Percentiles rank a stretch among this genome's conserved stretches.
Evolutionary conservation across 2,888 invertebrate genomes (phyloP).

Genomic region (Atethmia centrago): DNA sequence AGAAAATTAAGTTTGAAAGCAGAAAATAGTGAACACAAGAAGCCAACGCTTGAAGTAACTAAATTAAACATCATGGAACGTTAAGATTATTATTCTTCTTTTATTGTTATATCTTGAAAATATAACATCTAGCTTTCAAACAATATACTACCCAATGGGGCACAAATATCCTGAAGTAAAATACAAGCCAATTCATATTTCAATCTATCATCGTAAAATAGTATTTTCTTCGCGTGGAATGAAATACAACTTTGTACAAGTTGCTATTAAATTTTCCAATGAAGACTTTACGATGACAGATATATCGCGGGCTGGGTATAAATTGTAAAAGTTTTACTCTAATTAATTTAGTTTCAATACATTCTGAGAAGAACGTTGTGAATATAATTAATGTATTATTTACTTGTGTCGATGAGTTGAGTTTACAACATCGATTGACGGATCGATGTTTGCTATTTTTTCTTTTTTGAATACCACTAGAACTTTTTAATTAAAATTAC

Average conservation of each 20-base stretch:
- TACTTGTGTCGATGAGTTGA: conserved; percentile 20
- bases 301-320: conserved; percentile 59
- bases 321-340: conserved; percentile 57
- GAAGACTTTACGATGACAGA: conserved; percentile 61
- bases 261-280: conserved; percentile 56
- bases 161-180: background rate
- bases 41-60: background rate
- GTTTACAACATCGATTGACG: conserved; percentile 3
- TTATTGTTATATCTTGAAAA: background rate
- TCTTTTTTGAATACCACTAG: background rate
- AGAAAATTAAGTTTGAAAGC: conserved; percentile 13
- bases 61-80: background rate
- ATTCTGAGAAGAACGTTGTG: conserved; percentile 34
- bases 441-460: conserved; percentile 3
- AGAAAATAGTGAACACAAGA: background rate
- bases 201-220: conserved; percentile 43
- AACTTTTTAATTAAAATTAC: background rate
- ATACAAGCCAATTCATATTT: conserved; percentile 33
- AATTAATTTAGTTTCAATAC: conserved; percentile 60
- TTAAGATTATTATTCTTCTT: background rate
- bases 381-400: conserved; percentile 43
- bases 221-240: conserved; percentile 16
- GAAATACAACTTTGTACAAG: conserved; percentile 49
- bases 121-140: background rate
- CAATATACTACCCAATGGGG: background rate